Percentiles rank a stretch among this genome's conserved stretches.
These are phyloP conservation scores for Cynodonichthys magdalenae DNA, from an alignment of 2,797 vertebrate species.

Conservation along the genomic window DNA sequence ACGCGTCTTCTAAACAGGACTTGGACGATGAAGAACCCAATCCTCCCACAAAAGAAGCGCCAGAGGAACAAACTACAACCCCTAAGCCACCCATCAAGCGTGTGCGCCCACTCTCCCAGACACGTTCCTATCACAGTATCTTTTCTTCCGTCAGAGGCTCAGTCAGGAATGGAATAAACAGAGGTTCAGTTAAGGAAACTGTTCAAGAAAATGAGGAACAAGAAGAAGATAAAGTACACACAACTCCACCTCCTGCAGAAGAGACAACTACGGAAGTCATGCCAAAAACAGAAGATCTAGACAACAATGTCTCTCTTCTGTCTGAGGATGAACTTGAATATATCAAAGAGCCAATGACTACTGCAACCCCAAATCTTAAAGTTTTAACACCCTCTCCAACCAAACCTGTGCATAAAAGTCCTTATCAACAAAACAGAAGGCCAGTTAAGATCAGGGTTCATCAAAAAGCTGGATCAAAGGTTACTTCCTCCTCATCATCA, in stretches of 20 bases:
- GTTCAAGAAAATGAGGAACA: constrained; percentile 51
- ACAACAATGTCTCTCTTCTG: constrained; percentile 69
- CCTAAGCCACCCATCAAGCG: constrained; percentile 53
- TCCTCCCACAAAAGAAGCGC: constrained; percentile 71
- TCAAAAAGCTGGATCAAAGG: constrained; percentile 59
- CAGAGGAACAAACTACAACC: constrained; percentile 55
- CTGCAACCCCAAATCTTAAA: constrained; percentile 62
- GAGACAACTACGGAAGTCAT: constrained; percentile 58
- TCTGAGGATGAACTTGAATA: constrained; percentile 50
- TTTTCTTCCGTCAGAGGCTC: constrained; percentile 80
- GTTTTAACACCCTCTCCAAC: constrained; percentile 57
- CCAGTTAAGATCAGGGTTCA: constrained; percentile 71
- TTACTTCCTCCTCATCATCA: constrained; percentile 46
- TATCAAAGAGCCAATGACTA: constrained; percentile 30
- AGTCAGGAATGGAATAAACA: constrained; percentile 54
- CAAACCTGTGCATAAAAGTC: constrained; percentile 29
- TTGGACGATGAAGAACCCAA: constrained; percentile 69
- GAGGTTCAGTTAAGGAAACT: constrained; percentile 50
- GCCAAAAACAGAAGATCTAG: constrained; percentile 59
- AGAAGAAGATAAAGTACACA: constrained; percentile 47
- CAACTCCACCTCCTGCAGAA: constrained; percentile 58
- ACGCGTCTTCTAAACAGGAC: constrained; percentile 64
- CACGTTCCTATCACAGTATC: constrained; percentile 81
- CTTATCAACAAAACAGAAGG: constrained; percentile 62
- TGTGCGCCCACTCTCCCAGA: constrained; percentile 77